Base-by-base conservation (phyloP, 2,888 invertebrate species). In the Stegana nigrithorax region DNA sequence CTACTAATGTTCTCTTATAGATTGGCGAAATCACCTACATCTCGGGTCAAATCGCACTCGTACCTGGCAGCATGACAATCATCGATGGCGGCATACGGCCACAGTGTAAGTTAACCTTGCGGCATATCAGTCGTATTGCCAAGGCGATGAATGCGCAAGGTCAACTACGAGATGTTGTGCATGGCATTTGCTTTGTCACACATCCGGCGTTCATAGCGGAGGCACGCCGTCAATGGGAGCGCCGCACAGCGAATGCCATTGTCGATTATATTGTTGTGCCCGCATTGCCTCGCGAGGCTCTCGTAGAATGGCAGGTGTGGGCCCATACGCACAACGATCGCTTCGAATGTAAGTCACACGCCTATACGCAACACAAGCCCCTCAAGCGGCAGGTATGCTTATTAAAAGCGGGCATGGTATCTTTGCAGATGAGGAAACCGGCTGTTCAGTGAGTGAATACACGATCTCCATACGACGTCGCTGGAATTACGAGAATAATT, bases 291-390 rank as follows among this genome's bases (percentile, higher is more conserved):
- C 89, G 92, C 53, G 89, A 87, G 69, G 96, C 95, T 21, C 87
- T 90, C 58, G 91, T 97, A 21, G 96, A 97, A 86, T 97, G 96
- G 96, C 95, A 95, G 84, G 94, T 96, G 65, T 94, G 94, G 94
- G 94, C 94, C 44, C 95, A 95, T 84, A 89, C 91, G 62, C 93
- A 94, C 86, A 95, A 95, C 86, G 91, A 92, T 85, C 89, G 93
- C 69, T 95, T 95, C 83, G 94, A 95, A 85, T 95, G 94, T 94
- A 86, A 89, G 89, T 73, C 85, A n/a, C n/a, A n/a, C n/a, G n/a
- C n/a, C n/a, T n/a, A n/a, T n/a, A n/a, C n/a, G n/a, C n/a, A n/a
- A n/a, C n/a, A n/a, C n/a, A 14, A 8, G 12, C 2, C 10, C 2
- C 7, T 26, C 8, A 4, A 10, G 2, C 6, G 17, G 8, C 17